phyloP scores from a whole-genome alignment of 2,113 vertebrate genomes.

The Pimephales promelas region DNA sequence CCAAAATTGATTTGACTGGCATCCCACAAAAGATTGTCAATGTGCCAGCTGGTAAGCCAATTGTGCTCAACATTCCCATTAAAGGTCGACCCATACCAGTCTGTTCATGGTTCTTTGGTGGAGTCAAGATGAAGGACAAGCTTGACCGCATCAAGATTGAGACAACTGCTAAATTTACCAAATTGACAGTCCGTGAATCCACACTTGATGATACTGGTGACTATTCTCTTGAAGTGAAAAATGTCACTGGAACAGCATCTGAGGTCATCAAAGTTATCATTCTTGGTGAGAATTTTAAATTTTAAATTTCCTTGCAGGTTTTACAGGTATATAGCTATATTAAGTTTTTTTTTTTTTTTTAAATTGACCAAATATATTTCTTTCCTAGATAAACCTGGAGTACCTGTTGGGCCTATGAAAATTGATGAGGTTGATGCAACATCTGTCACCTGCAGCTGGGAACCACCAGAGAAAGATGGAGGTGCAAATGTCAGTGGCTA shows the following conservation, averaged over 20 bases:
- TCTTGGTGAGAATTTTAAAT: slow-evolving; percentile 82
- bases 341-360: not conserved
- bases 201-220: slow-evolving; percentile 92
- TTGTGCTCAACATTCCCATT: slow-evolving; percentile 90
- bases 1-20: slow-evolving; percentile 88
- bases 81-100: slow-evolving; percentile 85
- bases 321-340: not conserved
- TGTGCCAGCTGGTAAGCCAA: slow-evolving; percentile 86
- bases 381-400: slow-evolving; percentile 88
- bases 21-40: slow-evolving; percentile 93
- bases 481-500: slow-evolving; percentile 94
- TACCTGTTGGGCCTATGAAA: slow-evolving; percentile 87
- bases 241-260: slow-evolving; percentile 81
- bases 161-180: slow-evolving; percentile 82
- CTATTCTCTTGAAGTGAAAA: slow-evolving; percentile 92
- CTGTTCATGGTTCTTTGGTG: slow-evolving; percentile 89
- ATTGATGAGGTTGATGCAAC: slow-evolving; percentile 90
- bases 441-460: slow-evolving; percentile 90
- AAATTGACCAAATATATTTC: slow-evolving; percentile 40
- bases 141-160: slow-evolving; percentile 92
- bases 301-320: not conserved
- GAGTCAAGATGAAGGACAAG: slow-evolving; percentile 88
- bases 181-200: slow-evolving; percentile 90
- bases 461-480: slow-evolving; percentile 90
- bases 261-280: slow-evolving; percentile 93